Evolutionary conservation across 2,797 vertebrate species (phyloP).

Genomic region (Pangasius sanitwongsei): DNA sequence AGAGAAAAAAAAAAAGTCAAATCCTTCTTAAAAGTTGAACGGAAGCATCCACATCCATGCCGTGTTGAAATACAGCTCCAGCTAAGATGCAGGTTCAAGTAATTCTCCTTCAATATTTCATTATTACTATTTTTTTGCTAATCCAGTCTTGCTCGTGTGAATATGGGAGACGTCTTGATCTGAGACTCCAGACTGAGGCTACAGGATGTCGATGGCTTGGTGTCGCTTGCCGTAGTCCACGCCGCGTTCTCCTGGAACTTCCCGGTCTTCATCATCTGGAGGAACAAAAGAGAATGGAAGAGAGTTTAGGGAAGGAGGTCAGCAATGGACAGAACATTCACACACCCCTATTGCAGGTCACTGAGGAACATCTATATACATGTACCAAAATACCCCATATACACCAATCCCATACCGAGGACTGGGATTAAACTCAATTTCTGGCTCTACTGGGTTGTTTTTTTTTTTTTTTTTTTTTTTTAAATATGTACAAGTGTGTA

Average conservation of each 20-base stretch:
- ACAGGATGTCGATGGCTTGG: conserved; percentile 86
- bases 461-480: background rate
- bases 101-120: conserved; percentile 36
- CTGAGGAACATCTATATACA: background rate
- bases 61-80: background rate
- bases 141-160: conserved; percentile 7
- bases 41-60: background rate
- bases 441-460: background rate
- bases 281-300: conserved; percentile 50
- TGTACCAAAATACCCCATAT: background rate
- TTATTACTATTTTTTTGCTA: conserved; percentile 37
- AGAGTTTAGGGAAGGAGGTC: background rate
- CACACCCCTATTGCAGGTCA: background rate
- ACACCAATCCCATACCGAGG: background rate
- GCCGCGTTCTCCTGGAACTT: conserved; percentile 87
- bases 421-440: background rate
- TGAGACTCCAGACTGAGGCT: conserved; percentile 50
- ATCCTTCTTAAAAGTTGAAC: conserved; percentile 16
- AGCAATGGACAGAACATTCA: background rate
- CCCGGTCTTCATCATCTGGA: conserved; percentile 96
- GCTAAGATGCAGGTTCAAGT: conserved; percentile 38
- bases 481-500: background rate
- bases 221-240: conserved; percentile 89
- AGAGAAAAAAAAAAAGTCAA: background rate
- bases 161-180: background rate